Base-by-base conservation (phyloP, 1,140 invertebrate genomes). In the Temnothorax longispinosus region DNA sequence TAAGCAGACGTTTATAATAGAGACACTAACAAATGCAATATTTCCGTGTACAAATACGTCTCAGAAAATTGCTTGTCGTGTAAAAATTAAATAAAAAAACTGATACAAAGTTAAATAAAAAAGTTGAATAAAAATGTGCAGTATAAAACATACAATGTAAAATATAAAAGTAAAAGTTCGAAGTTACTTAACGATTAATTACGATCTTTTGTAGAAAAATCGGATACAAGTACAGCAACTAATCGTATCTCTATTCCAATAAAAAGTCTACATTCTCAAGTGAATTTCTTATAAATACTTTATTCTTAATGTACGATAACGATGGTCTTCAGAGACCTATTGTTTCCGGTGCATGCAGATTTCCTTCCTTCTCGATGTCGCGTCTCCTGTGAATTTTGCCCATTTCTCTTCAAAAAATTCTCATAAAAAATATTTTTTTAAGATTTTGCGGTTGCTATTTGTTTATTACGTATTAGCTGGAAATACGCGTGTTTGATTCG, bases 321-420 rank as follows among this genome's bases (percentile, higher is more conserved):
- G 47, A 21, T 56, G 18, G 13, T 72, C 67, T 60, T 21, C 27
- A 72, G 21, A 74, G 80, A 82, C 13, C 13, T 38, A 32, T 0
- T 27, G 8, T 44, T 58, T 44, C 41, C 41, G 13, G 11, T 69
- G 41, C 27, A 27, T 27, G 27, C 27, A 27, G 27, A 5, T 3
- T 27, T 15, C 13, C 27, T 27, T 72, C 35, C 2, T n/a, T 35
- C 38, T 81, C 3, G 65, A 54, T 56, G 65, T 58, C 65, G 18
- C 47, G 65, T 47, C 65, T 41, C 27, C n/a, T 10, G 41, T 50
- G 41, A 62, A 82, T 82, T 74, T 82, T 82, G 27, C 27, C 1
- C 27, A 0, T 27, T 27, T 27, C 27, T 27, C 27, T 27, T 38
- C 2, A 3, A 11, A 67, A 32, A 44, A 15, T 35, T 35, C 3